Evolutionary conservation across 2,888 invertebrate genomes (phyloP), one percentile per base, ranked within the genome.

Genomic region (Heteropelma amictum): DNA sequence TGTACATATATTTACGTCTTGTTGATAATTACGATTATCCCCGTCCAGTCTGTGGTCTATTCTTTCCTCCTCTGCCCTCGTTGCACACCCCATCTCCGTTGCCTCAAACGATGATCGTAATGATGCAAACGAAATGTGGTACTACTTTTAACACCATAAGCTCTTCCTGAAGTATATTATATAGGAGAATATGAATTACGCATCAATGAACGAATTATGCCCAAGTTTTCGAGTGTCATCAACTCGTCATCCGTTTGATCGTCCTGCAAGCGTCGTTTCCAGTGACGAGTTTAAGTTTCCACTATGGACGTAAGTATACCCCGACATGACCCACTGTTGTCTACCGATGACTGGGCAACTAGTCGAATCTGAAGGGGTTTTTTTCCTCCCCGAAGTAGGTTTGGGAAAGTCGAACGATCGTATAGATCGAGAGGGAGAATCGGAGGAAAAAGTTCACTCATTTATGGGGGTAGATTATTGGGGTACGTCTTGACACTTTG

Each of bases 381-480:
- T 40, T 64, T n/a, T n/a, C n/a, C n/a, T n/a, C n/a, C n/a, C 10
- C 53, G 12, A 45, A 64, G 40, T 23, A 64, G 38, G 38, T 64
- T 64, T n/a, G 21, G 7, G 54, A 49, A 64, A 53, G 49, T 71
- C n/a, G 56, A 71, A 64, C 70, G 28, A 56, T 19, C 51, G 49
- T 4, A 17, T 8, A 26, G 56, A 19, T 72, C 30, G 51, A 33
- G 23, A n/a, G 53, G 38, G 45, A 60, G 53, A 67, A 67, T 56
- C 21, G 14, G 30, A 47, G 19, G 40, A n/a, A n/a, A 14, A 14
- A 67, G 45, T 54, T 23, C 23, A 3, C 6, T 2, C 23, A 8
- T 12, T 21, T 35, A 35, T 33, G 19, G 19, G 10, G 42, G 53
- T 14, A 47, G 30, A 38, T 83, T 81, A 77, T 77, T 72, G 45